Base-by-base conservation (phyloP, 2,888 invertebrate species). In the Antitype chi region DNA sequence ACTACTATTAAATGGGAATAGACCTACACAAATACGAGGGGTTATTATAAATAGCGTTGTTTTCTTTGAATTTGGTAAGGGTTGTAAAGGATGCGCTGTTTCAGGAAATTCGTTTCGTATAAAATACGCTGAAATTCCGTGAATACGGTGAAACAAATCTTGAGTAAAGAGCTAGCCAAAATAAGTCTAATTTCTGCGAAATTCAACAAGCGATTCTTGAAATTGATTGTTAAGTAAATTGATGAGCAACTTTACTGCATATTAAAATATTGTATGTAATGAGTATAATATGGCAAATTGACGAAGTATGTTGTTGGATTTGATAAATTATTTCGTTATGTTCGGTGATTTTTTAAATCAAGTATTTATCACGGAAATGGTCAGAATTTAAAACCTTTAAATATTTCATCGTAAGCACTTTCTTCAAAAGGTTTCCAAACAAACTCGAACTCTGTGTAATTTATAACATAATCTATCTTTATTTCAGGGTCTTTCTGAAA, bases 1-100 rank as follows among this genome's bases (percentile, higher is more conserved):
- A 88, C 87, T 88, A 89, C 23, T 76, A 43, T 90, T 90, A 85
- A 89, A 87, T 80, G 86, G 70, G 59, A 84, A 83, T 78, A 74
- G 84, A 70, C 90, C 90, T 90, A 87, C 84, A 81, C 87, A 92
- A 92, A 92, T 89, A 92, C 55, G 20, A 62, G 38, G 17, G 2
- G 60, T 47, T 78, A 73, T 74, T 70, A 25, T 73, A 53, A 73
- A 84, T 63, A 38, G 43, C 28, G 13, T 20, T 84, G 69, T 80
- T 87, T 86, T 78, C 70, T 59, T 79, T 84, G 25, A 84, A 79
- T 83, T 74, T 71, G 20, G n/a, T 2, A 57, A 57, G 13, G 72
- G 55, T 71, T 23, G 7, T 8, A 25, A 67, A 28, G 9, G n/a
- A 38, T 17, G n/a, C 47, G 55, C 49, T 43, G 53, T 62, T 70